phyloP scores from a whole-genome alignment of 2,888 invertebrate genomes.

The Eumerus sabulonum region DNA sequence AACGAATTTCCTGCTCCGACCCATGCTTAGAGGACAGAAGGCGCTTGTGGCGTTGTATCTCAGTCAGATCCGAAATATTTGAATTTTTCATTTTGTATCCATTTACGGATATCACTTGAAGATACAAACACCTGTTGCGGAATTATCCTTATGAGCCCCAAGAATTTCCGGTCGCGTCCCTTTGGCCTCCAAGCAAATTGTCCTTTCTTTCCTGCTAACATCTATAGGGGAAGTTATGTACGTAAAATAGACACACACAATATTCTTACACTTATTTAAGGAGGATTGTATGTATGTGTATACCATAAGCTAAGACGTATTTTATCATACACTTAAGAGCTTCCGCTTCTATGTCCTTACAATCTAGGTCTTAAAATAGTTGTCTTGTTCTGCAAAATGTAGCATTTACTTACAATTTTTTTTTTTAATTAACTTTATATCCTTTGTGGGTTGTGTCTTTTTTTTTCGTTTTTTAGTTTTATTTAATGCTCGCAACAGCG shows the following conservation, averaged over 20 bases:
- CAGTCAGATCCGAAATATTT: conserved; percentile 33
- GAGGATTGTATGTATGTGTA: too few species aligned
- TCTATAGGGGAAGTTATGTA: conserved; percentile 7
- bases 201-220: neutral
- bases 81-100: conserved; percentile 10
- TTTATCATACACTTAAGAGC: too few species aligned
- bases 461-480: conserved; percentile 22
- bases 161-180: conserved; percentile 53
- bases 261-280: too few species aligned
- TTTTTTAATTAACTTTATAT: neutral
- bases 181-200: conserved; percentile 48
- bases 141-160: conserved; percentile 63
- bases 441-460: conserved; percentile 16
- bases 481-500: conserved; percentile 44
- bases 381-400: conserved; percentile 6
- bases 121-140: conserved; percentile 18
- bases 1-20: conserved; percentile 26
- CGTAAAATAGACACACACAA: too few species aligned
- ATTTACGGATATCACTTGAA: too few species aligned
- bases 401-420: conserved; percentile 11
- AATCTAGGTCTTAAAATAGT: too few species aligned
- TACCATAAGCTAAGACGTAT: too few species aligned
- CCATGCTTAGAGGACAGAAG: conserved; percentile 52
- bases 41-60: conserved; percentile 21
- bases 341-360: too few species aligned